These are phyloP conservation scores for Spisula subtruncata DNA, from an alignment of 2,888 invertebrate species.

Conservation along the genomic window DNA sequence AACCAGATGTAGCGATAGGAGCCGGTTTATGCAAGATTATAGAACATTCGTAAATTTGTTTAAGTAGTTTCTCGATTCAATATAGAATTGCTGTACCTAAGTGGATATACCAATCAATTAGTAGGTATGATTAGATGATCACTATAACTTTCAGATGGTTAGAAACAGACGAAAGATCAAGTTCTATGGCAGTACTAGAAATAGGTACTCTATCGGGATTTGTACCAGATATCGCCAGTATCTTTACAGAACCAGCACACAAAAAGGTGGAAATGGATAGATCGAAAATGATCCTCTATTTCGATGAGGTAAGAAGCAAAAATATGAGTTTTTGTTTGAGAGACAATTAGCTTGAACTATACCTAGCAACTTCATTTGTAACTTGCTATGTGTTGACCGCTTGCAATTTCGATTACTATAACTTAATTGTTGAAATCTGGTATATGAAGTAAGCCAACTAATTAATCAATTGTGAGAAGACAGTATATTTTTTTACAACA, in stretches of 20 bases:
- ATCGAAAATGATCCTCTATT: conserved; percentile 70
- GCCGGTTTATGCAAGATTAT: too few relatives aligned
- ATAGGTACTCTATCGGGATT: conserved; percentile 82
- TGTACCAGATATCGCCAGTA: conserved; percentile 71
- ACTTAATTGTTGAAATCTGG: background rate
- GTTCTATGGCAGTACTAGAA: conserved; percentile 82
- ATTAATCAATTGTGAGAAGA: background rate
- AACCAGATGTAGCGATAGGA: too few relatives aligned
- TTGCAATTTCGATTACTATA: background rate
- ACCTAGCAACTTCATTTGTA: background rate
- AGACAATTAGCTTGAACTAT: background rate
- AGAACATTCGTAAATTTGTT: too few relatives aligned
- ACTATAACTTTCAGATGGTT: conserved; percentile 71
- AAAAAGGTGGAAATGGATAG: conserved; percentile 63
- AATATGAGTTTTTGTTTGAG: background rate
- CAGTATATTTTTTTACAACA: background rate
- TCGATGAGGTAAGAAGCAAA: conserved; percentile 67
- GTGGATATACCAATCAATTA: too few relatives aligned
- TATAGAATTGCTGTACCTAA: too few relatives aligned
- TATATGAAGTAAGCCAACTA: background rate
- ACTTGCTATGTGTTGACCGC: background rate
- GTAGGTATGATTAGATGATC: too few relatives aligned
- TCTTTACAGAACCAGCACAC: conserved; percentile 74
- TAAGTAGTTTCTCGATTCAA: too few relatives aligned
- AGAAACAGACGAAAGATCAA: conserved; percentile 61